Evolutionary conservation across 2,113 vertebrate species (phyloP).

Genomic region (Ceyx melanurus): DNA sequence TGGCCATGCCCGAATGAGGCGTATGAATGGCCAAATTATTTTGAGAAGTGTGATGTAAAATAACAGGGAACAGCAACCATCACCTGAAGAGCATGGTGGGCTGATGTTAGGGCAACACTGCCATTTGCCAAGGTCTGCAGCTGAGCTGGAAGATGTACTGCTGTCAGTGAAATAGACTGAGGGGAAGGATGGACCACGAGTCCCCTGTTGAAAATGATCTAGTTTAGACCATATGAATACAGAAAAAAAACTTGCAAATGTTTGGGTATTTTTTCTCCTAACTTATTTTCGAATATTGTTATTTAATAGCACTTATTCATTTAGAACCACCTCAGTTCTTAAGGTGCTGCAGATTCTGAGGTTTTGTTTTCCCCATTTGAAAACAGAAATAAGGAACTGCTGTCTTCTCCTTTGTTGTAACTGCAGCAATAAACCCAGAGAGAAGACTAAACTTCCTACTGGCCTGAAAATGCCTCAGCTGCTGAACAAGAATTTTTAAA

Average conservation of each 20-base stretch:
- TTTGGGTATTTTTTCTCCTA: neutral
- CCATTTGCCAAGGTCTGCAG: neutral
- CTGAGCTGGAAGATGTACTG: too few species aligned
- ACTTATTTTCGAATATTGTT: neutral
- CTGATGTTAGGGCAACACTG: neutral
- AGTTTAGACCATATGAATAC: too few species aligned
- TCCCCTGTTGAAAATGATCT: too few species aligned
- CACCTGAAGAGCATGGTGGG: neutral
- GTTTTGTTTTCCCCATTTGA: neutral
- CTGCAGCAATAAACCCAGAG: neutral
- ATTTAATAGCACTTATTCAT: neutral
- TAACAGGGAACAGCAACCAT: neutral
- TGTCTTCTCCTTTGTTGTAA: neutral
- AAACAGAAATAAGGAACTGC: neutral
- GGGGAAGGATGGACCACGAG: too few species aligned
- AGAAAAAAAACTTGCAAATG: neutral
- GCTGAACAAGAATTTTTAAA: neutral
- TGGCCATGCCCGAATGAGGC: neutral
- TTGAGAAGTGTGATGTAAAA: neutral
- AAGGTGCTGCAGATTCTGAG: conserved; percentile 25
- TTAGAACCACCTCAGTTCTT: neutral
- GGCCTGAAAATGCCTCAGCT: neutral
- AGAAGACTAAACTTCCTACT: neutral
- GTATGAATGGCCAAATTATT: neutral
- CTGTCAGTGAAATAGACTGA: too few species aligned